phyloP scores from a whole-genome alignment of 2,797 vertebrate species.

The Chromobotia macracanthus region DNA sequence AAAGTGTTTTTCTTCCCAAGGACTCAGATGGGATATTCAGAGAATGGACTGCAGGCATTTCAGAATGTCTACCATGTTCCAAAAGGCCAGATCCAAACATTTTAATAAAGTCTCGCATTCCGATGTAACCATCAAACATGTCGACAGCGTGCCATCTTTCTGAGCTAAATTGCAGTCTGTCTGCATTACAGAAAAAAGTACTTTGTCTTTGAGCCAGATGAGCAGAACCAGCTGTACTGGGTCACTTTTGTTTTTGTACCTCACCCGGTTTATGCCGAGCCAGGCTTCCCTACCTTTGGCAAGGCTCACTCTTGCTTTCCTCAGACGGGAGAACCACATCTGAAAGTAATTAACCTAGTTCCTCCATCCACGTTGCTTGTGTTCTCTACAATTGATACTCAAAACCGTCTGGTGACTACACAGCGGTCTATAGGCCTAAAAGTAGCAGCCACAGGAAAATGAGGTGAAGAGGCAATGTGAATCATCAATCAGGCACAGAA shows the following conservation, averaged over 20 bases:
- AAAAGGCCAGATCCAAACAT: slow-evolving; percentile 30
- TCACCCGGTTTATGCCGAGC: slow-evolving; percentile 57
- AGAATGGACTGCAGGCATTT: not conserved
- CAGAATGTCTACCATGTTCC: not conserved
- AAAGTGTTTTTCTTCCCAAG: slow-evolving; percentile 27
- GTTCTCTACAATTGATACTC: slow-evolving; percentile 63
- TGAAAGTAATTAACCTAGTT: slow-evolving; percentile 78
- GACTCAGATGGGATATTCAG: slow-evolving; percentile 19
- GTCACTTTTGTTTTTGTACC: slow-evolving; percentile 65
- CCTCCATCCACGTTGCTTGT: slow-evolving; percentile 77
- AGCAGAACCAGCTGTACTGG: slow-evolving; percentile 68
- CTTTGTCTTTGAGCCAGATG: slow-evolving; percentile 16
- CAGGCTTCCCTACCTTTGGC: slow-evolving; percentile 51
- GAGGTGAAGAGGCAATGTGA: not conserved
- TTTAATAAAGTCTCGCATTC: slow-evolving; percentile 12
- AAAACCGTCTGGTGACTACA: slow-evolving; percentile 23
- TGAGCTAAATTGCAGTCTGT: not conserved
- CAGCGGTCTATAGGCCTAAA: not conserved
- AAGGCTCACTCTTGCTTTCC: slow-evolving; percentile 61
- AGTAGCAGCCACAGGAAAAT: not conserved
- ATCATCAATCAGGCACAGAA: not conserved
- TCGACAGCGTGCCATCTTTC: slow-evolving; percentile 21
- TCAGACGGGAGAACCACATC: slow-evolving; percentile 70
- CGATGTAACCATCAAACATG: not conserved
- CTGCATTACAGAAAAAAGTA: slow-evolving; percentile 10